Base-by-base conservation (phyloP, 2,113 vertebrate species). In the Semnornis frantzii region DNA sequence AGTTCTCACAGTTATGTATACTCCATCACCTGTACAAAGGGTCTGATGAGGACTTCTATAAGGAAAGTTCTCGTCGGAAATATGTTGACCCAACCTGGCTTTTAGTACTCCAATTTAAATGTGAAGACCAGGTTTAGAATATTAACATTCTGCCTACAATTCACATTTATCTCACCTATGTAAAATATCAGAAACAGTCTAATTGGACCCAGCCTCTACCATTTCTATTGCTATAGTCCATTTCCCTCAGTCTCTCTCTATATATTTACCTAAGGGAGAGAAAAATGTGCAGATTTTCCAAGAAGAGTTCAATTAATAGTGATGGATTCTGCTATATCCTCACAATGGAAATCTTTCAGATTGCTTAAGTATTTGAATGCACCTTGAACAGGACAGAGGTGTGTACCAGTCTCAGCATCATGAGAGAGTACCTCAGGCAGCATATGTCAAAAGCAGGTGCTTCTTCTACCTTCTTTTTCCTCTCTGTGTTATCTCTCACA, bases 41-140 rank as follows among this genome's bases (percentile, higher is more conserved):
- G 30, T 48, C 44, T 71, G 27, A 37, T 82, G 50, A 74, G 33
- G 19, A 20, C 37, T 83, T 94, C 44, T 54, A 52, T 55, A 76
- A 70, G n/a, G 27, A 69, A 77, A 55, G 9, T 25, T 72, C 60
- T 87, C 79, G 37, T 63, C 60, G 69, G 27, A 82, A 87, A 31
- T 4, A 57, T 15, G 30, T 84, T 80, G 60, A 78, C 37, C 72
- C 24, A 90, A 30, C 2, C 57, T 65, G 27, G 12, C 12, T 81
- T 94, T 76, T 63, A 85, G n/a, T n/a, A 42, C 8, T 65, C 46
- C 84, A 58, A 80, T 94, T 92, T 89, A 94, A 95, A 95, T 92
- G 23, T 79, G 88, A 79, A 90, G 42, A 33, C 10, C 14, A 88
- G 30, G 75, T 80, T 66, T 83, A 68, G 58, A 72, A 87, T 87